phyloP scores from a whole-genome alignment of 2,797 vertebrate species.

The Clarias platycephalus region DNA sequence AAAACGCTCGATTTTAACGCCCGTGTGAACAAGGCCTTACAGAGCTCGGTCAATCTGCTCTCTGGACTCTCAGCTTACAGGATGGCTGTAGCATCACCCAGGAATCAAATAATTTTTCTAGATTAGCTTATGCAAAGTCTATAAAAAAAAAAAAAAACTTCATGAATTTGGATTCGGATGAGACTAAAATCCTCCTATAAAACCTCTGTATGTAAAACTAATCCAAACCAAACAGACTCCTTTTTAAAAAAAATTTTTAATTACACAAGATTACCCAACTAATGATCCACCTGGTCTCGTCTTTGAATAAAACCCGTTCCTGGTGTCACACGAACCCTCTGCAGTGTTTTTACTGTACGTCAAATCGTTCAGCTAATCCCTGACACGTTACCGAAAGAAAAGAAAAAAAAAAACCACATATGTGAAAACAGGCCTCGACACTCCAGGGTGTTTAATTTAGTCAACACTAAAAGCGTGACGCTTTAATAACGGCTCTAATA shows the following conservation, averaged over 20 bases:
- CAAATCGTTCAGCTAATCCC: not conserved
- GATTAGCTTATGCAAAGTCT: not conserved
- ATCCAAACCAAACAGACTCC: not conserved
- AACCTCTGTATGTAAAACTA: not conserved
- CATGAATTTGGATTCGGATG: not conserved
- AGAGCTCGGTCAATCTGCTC: too few relatives aligned
- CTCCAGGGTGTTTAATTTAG: slow-evolving; percentile 12
- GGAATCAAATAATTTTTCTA: not conserved
- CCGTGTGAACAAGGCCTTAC: too few relatives aligned
- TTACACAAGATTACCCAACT: not conserved
- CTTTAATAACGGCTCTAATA: slow-evolving; percentile 12
- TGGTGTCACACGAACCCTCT: not conserved
- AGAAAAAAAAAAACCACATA: not conserved
- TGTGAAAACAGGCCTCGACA: not conserved
- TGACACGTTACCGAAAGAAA: not conserved
- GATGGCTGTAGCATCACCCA: too few relatives aligned
- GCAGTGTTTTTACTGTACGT: not conserved
- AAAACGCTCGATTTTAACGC: too few relatives aligned
- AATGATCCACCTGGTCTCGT: not conserved
- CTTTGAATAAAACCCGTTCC: not conserved
- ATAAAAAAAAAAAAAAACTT: not conserved
- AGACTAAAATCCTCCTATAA: not conserved
- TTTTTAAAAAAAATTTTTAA: not conserved
- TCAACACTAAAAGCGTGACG: slow-evolving; percentile 18
- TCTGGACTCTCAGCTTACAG: too few relatives aligned